Conservation (phyloP, 2,797 vertebrate genomes). For the Cygnus olor region DNA sequence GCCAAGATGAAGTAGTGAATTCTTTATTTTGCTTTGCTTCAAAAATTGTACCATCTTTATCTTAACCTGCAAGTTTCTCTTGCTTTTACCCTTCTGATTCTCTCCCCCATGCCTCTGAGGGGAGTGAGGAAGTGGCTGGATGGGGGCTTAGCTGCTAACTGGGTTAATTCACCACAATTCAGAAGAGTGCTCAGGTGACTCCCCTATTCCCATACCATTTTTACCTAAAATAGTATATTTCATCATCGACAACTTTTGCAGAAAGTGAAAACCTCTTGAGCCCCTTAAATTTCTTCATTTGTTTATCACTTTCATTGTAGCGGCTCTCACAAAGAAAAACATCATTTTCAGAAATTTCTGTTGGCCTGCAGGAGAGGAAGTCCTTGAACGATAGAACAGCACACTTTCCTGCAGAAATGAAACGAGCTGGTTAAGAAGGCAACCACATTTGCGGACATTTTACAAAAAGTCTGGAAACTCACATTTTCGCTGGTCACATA, state of each 20-base stretch:
- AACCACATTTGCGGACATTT: background rate
- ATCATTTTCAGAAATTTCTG: slow-evolving; percentile 89
- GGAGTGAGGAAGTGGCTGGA: background rate
- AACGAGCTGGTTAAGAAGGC: slow-evolving; percentile 46
- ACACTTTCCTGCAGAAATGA: slow-evolving; percentile 88
- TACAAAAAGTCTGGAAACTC: background rate
- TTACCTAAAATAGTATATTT: slow-evolving; percentile 98
- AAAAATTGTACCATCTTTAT: background rate
- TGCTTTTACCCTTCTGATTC: background rate
- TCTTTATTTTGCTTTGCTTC: background rate
- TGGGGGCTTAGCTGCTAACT: background rate
- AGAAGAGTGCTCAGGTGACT: background rate
- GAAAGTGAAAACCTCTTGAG: slow-evolving; percentile 97
- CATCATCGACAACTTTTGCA: slow-evolving; percentile 97
- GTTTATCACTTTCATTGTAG: slow-evolving; percentile 95
- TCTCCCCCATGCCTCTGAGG: background rate
- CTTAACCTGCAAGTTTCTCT: background rate
- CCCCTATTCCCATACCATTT: slow-evolving; percentile 11
- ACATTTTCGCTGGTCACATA: background rate
- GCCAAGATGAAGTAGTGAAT: background rate
- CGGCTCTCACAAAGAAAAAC: slow-evolving; percentile 96
- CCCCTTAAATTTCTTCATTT: slow-evolving; percentile 98
- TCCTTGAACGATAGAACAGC: slow-evolving; percentile 95
- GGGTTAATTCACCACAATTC: background rate
- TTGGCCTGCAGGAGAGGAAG: slow-evolving; percentile 94